Evolutionary conservation across 2,888 invertebrate genomes (phyloP).

Genomic region (Lydus trimaculatus): DNA sequence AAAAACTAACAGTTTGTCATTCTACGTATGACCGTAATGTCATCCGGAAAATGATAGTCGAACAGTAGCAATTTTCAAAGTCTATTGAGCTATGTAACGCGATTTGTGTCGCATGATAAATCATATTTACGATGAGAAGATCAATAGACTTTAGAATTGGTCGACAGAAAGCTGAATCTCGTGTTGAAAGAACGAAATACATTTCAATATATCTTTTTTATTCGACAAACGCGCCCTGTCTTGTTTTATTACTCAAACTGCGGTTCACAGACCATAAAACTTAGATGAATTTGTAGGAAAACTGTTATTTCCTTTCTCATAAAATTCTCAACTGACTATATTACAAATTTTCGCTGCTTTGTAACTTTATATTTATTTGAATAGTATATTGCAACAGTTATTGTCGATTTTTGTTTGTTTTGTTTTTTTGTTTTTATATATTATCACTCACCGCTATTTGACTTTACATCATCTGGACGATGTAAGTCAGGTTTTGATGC

Average conservation of each 20-base stretch:
- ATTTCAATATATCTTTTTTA: constrained; percentile 36
- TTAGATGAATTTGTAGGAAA: constrained; percentile 41
- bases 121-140: constrained; percentile 48
- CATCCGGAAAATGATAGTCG: constrained; percentile 23
- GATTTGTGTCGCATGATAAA: constrained; percentile 53
- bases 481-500: constrained; percentile 81
- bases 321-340: constrained; percentile 11
- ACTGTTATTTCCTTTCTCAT: constrained; percentile 20
- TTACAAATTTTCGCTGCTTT: constrained; percentile 6
- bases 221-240: constrained; percentile 28
- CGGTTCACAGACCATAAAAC: constrained; percentile 45
- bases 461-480: constrained; percentile 77
- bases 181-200: constrained; percentile 34
- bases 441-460: constrained; percentile 72
- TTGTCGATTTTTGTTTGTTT: too few relatives aligned
- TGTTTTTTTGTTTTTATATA: not conserved
- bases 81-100: constrained; percentile 50
- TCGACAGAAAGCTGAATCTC: constrained; percentile 33
- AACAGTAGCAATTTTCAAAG: constrained; percentile 48
- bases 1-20: constrained; percentile 10
- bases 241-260: constrained; percentile 41
- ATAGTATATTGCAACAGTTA: not conserved
- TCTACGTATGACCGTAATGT: constrained; percentile 7
- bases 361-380: not conserved
- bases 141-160: constrained; percentile 36